Evolutionary conservation across 2,888 invertebrate genomes (phyloP), one percentile per base, ranked within the genome.

Genomic region (Biston stratarius): DNA sequence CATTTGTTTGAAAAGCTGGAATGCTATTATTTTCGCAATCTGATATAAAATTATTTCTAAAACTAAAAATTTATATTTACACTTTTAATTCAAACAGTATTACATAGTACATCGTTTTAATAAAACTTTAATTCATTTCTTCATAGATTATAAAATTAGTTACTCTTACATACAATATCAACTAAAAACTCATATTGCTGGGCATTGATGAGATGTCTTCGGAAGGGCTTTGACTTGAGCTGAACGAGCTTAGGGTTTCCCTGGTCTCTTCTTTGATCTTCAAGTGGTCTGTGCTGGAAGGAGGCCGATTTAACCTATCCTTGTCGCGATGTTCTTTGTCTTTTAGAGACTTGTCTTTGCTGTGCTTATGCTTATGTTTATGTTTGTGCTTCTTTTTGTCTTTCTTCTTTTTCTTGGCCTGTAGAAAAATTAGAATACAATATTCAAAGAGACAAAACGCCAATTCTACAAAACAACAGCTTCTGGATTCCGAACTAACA

Each of bases 291-390:
- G 91, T 88, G 59, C 80, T 85, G 0, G 92, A 88, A 0, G 87
- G 84, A 82, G 94, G 91, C 0, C 83, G 82, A 9, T 88, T 79
- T 0, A 78, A 76, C 10, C 78, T 77, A 67, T 84, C 85, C 61
- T 82, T 88, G 40, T 94, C 94, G 74, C 90, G 93, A 42, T 89
- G 84, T 0, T 95, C 95, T 81, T 96, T 94, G 59, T 95, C 88
- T 70, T 87, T 87, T 11, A 78, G 75, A 2, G 78, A 74, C 66
- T 89, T 90, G 48, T 92, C 92, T 76, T 91, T 92, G 82, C 91
- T 97, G 83, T 97, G 97, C 78, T 97, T 98, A 83, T 98, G 97
- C 82, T 98, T 98, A 82, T 98, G 98, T 85, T 98, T 98, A 85
- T 98, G 98, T 84, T 98, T 98, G 88, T 98, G 96, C 81, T 96